Conservation (phyloP, 2,113 vertebrate genomes). For the Zapus hudsonius region DNA sequence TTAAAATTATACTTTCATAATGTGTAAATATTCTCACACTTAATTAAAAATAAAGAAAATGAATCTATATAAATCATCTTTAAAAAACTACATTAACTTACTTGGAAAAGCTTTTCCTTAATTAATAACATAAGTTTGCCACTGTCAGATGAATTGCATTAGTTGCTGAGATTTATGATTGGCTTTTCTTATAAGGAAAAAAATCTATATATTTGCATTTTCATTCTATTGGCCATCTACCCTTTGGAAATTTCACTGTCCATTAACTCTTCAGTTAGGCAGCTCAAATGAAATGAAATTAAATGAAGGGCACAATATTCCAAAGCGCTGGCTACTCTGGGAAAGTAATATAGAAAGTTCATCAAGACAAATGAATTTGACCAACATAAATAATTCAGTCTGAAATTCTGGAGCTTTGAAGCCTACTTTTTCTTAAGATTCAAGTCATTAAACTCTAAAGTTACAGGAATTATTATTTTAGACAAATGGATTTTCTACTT, state of each 20-base stretch:
- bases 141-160: neutral
- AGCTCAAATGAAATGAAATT: conserved; percentile 2
- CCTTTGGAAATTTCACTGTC: neutral
- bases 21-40: neutral
- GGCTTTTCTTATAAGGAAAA: neutral
- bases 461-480: neutral
- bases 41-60: neutral
- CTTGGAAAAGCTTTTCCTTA: neutral
- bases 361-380: neutral
- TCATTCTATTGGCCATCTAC: neutral
- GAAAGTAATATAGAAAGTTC: conserved; percentile 10
- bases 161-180: neutral
- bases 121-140: neutral
- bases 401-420: neutral
- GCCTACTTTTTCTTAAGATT: neutral
- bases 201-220: neutral
- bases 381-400: neutral
- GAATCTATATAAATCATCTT: neutral
- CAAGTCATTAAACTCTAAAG: neutral
- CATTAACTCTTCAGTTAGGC: conserved; percentile 35
- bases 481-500: neutral
- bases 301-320: neutral
- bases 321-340: neutral
- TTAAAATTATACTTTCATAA: neutral
- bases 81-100: neutral